Base-by-base conservation (phyloP, 2,888 invertebrate species). In the Prenolepis imparis region DNA sequence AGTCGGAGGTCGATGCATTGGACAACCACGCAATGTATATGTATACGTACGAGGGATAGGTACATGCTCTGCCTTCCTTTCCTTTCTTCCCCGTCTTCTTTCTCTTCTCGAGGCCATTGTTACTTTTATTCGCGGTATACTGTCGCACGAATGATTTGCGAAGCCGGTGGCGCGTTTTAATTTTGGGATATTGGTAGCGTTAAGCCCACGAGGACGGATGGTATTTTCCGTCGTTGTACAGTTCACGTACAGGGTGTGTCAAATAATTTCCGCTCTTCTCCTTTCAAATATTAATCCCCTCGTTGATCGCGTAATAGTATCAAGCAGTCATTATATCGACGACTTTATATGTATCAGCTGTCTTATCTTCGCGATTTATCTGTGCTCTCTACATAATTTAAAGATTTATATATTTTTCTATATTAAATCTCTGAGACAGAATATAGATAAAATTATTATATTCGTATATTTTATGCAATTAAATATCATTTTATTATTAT, bases 151-250 rank as follows among this genome's bases (percentile, higher is more conserved):
- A 86, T 92, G 92, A 92, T 92, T 92, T 92, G 92, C 92, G 90
- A 89, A 89, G 86, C 84, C 64, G 84, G 82, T 77, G 88, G 87
- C 86, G 90, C 86, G 89, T 90, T 92, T 91, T 92, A 93, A 92
- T 92, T 92, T 92, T 90, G 90, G 91, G 86, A 90, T 91, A 93
- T 93, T 92, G 92, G 90, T 91, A 86, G 90, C 86, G 88, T 90
- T 90, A 90, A 86, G 88, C 89, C 70, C 63, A 86, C 66, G 87
- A 86, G 84, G 85, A 87, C 85, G 87, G 80, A 85, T 82, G 88
- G 86, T 87, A 85, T 88, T 85, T 85, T 74, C 83, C 75, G 81
- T 32, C 72, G 74, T 86, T 82, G 84, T 80, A 44, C 61, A 39
- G 21, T 36, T 77, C 73, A 82, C 86, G 68, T 87, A 90, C 81